Evolutionary conservation across 1,140 invertebrate species (phyloP).

Genomic region (Hypothenemus hampei): DNA sequence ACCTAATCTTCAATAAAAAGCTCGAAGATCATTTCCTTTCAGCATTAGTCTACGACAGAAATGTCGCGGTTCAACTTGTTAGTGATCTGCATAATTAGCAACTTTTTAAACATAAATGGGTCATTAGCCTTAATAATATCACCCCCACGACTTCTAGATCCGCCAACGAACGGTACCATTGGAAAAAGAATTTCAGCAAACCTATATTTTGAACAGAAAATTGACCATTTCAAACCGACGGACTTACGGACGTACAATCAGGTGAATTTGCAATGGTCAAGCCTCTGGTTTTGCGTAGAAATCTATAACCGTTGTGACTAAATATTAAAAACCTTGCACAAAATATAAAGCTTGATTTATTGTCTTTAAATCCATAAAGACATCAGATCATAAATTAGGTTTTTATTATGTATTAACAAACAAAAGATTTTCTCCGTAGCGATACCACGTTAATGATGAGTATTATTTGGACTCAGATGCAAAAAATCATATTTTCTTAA

Average conservation of each 20-base stretch:
- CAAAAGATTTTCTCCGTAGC: conserved; percentile 45
- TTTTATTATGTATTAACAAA: neutral
- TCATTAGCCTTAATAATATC: too few species aligned
- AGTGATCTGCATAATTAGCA: too few species aligned
- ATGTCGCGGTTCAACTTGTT: too few species aligned
- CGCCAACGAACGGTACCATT: neutral
- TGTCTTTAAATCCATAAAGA: neutral
- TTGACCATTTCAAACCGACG: conserved; percentile 70
- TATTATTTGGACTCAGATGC: conserved; percentile 54
- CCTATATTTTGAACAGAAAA: conserved; percentile 61
- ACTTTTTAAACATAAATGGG: too few species aligned
- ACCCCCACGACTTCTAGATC: conserved; percentile 5
- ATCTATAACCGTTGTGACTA: neutral
- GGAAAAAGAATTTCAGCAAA: neutral
- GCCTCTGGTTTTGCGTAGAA: too few species aligned
- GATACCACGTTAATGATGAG: conserved; percentile 73
- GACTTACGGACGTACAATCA: conserved; percentile 65
- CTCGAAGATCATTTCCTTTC: too few species aligned
- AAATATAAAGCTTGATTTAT: neutral
- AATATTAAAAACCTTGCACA: neutral
- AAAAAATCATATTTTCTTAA: conserved; percentile 66
- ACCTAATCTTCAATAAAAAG: too few species aligned
- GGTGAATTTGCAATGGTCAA: too few species aligned
- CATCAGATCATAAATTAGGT: neutral
- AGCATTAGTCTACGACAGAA: too few species aligned